Percentiles rank a stretch among this genome's conserved stretches.
Conservation (phyloP, 2,888 invertebrate genomes). For the Kuschelorhynchus macadamiae region DNA sequence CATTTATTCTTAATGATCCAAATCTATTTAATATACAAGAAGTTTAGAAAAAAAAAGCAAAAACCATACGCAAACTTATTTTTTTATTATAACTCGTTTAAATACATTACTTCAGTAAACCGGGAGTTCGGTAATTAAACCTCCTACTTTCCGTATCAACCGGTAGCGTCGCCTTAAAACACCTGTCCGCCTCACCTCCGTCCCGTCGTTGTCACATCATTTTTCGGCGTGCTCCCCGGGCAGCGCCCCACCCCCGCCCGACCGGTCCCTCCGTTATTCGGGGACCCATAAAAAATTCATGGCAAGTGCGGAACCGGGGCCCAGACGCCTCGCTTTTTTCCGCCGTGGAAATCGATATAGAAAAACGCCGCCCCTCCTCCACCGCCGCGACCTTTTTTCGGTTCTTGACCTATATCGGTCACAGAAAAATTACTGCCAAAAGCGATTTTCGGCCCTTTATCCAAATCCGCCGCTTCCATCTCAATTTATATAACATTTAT, state of each 20-base stretch:
- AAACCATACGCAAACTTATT: no score
- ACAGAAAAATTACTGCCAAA: conserved; percentile 17
- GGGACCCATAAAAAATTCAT: conserved; percentile 48
- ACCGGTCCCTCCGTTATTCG: conserved; percentile 13
- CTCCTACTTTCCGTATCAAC: background rate
- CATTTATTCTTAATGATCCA: no score
- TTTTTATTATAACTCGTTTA: no score
- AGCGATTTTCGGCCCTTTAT: background rate
- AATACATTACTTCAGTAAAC: no score
- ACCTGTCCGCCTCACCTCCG: conserved; percentile 31
- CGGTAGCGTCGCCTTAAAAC: conserved; percentile 18
- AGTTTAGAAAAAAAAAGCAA: no score
- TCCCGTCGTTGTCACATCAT: conserved; percentile 42
- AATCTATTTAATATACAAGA: no score
- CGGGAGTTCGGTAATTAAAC: no score
- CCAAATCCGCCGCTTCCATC: background rate
- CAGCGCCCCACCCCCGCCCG: background rate
- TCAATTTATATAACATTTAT: no score
- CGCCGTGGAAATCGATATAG: conserved; percentile 49
- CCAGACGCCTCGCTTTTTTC: conserved; percentile 51
- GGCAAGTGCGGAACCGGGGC: conserved; percentile 49
- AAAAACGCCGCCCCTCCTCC: conserved; percentile 43
- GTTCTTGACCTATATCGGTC: conserved; percentile 48
- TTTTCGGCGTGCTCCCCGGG: conserved; percentile 35
- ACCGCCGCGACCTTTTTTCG: conserved; percentile 36